Evolutionary conservation across 2,888 invertebrate genomes (phyloP).

Genomic region (Hirtodrosophila alboralis): DNA sequence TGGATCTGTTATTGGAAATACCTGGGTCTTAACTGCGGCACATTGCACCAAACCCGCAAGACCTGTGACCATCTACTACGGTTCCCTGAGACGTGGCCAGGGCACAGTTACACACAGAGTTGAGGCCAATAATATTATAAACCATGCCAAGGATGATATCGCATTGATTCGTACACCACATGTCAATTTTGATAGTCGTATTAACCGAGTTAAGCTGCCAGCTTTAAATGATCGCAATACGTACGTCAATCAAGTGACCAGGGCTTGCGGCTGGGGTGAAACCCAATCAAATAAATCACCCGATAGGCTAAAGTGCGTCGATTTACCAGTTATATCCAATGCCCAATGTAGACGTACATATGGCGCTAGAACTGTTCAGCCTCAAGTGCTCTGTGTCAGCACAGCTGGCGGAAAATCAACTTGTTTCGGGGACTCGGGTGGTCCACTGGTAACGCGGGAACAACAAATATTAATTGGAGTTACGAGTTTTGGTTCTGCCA

Average conservation of each 20-base stretch:
- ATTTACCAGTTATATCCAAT: constrained; percentile 68
- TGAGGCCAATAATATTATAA: constrained; percentile 25
- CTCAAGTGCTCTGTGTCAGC: constrained; percentile 36
- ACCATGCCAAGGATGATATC: constrained; percentile 50
- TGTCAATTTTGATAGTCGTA: constrained; percentile 13
- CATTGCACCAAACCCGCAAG: too few species aligned
- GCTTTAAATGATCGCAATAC: constrained; percentile 3
- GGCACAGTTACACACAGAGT: constrained; percentile 49
- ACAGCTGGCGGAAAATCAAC: constrained; percentile 27
- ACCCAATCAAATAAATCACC: constrained; percentile 58
- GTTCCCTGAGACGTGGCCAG: constrained; percentile 53
- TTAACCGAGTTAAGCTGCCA: constrained; percentile 25
- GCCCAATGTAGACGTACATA: constrained; percentile 81
- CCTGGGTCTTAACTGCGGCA: too few species aligned
- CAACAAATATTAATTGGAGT: constrained; percentile 31
- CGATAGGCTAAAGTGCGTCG: constrained; percentile 48
- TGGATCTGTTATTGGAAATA: too few species aligned
- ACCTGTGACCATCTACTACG: constrained; percentile 65
- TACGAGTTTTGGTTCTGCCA: constrained; percentile 24
- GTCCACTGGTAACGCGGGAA: constrained; percentile 29
- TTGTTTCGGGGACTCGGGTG: constrained; percentile 41
- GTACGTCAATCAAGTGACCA: constrained; percentile 22
- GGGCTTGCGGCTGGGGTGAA: constrained; percentile 46
- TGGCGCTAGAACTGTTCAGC: constrained; percentile 47
- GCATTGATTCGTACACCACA: constrained; percentile 47